Evolutionary conservation across 2,797 vertebrate genomes (phyloP).

Genomic region (Carapus acus): DNA sequence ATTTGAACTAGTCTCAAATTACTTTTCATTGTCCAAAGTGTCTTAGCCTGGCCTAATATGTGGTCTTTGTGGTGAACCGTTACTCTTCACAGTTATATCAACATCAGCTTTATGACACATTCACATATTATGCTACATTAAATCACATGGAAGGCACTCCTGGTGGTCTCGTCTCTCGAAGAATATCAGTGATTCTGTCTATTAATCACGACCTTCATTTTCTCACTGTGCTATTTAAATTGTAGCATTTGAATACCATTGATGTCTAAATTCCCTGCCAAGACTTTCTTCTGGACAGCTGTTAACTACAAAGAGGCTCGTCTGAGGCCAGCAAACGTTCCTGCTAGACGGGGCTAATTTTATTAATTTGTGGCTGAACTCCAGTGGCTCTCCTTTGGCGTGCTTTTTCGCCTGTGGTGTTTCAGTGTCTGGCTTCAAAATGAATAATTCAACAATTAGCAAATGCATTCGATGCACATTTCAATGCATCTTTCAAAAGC

Average conservation of each 20-base stretch:
- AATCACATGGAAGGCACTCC: constrained; percentile 40
- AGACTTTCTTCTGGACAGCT: constrained; percentile 61
- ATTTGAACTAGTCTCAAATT: too few relatives aligned
- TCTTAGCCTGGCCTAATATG: too few relatives aligned
- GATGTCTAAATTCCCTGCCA: constrained; percentile 66
- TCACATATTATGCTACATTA: background rate
- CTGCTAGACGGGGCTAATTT: constrained; percentile 66
- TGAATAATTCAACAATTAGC: constrained; percentile 75
- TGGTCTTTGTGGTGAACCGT: too few relatives aligned
- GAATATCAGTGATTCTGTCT: constrained; percentile 62
- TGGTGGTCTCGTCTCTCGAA: constrained; percentile 58
- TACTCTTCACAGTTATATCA: too few relatives aligned
- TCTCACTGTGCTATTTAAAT: constrained; percentile 63
- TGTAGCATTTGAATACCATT: constrained; percentile 69
- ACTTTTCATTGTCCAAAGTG: too few relatives aligned
- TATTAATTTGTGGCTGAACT: constrained; percentile 70
- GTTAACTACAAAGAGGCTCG: constrained; percentile 73
- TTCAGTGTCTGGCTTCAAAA: constrained; percentile 65
- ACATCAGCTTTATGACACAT: too few relatives aligned
- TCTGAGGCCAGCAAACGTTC: constrained; percentile 66
- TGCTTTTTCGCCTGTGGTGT: constrained; percentile 69
- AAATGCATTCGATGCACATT: constrained; percentile 69
- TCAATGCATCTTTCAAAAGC: constrained; percentile 58
- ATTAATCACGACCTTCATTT: constrained; percentile 60
- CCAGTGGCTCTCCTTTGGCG: constrained; percentile 61